Base-by-base conservation (phyloP, 2,888 invertebrate genomes). In the Tridacna crocea region DNA sequence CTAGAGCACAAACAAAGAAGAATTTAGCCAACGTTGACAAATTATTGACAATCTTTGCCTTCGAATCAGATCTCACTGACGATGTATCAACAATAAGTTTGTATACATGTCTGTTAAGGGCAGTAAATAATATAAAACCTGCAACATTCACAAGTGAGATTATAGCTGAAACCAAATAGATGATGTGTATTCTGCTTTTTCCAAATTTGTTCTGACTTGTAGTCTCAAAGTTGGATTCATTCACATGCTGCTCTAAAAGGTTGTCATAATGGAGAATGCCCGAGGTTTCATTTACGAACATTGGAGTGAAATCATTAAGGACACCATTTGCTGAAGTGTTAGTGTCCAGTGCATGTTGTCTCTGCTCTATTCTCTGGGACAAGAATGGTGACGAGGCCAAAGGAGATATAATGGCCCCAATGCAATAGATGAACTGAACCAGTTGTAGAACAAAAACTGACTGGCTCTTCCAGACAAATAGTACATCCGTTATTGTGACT, bases 331-430 rank as follows among this genome's bases (percentile, higher is more conserved):
- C 36, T 36, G 36, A 36, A 36, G 8, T 36, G 36, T 36, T 36
- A 4, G 36, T 36, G 36, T 36, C 36, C 36, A 36, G 36, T 36
- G 36, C 36, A 36, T 36, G 36, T 4, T 36, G 36, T 8, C 36
- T 36, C 36, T 4, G 36, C 36, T 61, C 61, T 22, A 19, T 66
- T 47, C 13, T 24, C 26, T n/a, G 3, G 6, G 70, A 51, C n/a
- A 70, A 26, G 51, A 70, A 70, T 22, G 70, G 70, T 3, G 24
- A 51, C 0, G 70, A n/a, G 22, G 26, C 70, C 15, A 70, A 24
- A 70, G 70, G 70, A 48, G 70, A 48, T n/a, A 70, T 2, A 22
- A 70, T 70, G 27, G 70, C 70, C 13, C 70, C 70, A 0, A 70
- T 46, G 51, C 70, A 13, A 26, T 70, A 70, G 22, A 48, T 24